Conservation (phyloP, 2,113 vertebrate species). For the Microcebus lehilahytsara region DNA sequence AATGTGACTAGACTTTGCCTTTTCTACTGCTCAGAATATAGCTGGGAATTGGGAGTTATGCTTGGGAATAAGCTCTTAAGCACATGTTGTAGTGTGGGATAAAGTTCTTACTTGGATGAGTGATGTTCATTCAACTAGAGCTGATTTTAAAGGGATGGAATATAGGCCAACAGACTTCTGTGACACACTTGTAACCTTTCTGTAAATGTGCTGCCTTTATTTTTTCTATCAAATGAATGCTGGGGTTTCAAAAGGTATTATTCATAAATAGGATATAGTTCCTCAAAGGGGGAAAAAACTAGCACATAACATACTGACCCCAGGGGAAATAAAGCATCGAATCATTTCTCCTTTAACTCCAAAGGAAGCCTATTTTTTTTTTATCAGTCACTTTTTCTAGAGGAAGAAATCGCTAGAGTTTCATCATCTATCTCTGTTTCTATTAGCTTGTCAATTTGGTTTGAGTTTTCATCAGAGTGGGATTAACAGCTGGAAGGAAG, state of each 20-base stretch:
- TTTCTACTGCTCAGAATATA: not conserved
- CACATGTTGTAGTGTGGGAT: not conserved
- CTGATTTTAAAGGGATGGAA: slow-evolving; percentile 47
- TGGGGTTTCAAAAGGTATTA: slow-evolving; percentile 65
- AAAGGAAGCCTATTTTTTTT: slow-evolving; percentile 62
- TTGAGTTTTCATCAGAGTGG: slow-evolving; percentile 67
- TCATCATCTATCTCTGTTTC: slow-evolving; percentile 46
- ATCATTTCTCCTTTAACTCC: slow-evolving; percentile 59
- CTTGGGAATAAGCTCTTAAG: slow-evolving; percentile 38
- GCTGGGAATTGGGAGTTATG: slow-evolving; percentile 28
- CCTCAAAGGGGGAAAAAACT: slow-evolving; percentile 29
- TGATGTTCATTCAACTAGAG: slow-evolving; percentile 58
- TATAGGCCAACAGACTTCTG: slow-evolving; percentile 44
- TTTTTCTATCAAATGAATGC: slow-evolving; percentile 63
- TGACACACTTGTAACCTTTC: slow-evolving; percentile 60
- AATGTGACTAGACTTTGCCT: not conserved
- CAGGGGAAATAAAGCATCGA: slow-evolving; percentile 66
- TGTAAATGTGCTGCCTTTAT: slow-evolving; percentile 55
- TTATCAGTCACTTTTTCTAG: slow-evolving; percentile 63
- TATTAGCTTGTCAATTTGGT: slow-evolving; percentile 67
- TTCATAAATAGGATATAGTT: slow-evolving; percentile 66
- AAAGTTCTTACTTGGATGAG: slow-evolving; percentile 53
- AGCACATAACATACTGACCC: slow-evolving; percentile 40
- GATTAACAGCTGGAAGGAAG: slow-evolving; percentile 59
- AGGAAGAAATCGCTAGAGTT: slow-evolving; percentile 20